Evolutionary conservation across 1,140 invertebrate species (phyloP).

Genomic region (Drosophila oshimai): DNA sequence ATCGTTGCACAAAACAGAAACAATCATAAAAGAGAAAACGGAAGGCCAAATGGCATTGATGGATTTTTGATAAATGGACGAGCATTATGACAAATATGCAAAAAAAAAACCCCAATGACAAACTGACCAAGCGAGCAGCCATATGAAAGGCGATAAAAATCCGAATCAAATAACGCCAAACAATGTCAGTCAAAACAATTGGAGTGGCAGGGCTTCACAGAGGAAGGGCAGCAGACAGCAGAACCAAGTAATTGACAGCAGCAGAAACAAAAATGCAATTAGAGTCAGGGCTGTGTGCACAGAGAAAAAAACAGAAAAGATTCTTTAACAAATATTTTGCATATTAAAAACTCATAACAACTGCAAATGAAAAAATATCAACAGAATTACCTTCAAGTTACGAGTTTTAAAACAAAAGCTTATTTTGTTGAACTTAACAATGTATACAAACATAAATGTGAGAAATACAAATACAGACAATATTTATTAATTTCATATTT

Average conservation of each 20-base stretch:
- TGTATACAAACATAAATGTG: neutral
- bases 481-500: neutral
- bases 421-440: neutral
- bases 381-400: neutral
- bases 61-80: conserved; percentile 62
- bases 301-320: neutral
- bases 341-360: neutral
- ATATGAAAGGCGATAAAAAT: conserved; percentile 56
- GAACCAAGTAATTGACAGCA: conserved; percentile 53
- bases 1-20: conserved; percentile 1
- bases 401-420: neutral
- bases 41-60: conserved; percentile 54
- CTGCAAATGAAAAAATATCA: neutral
- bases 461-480: neutral
- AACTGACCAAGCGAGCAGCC: conserved; percentile 37
- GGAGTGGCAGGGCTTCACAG: neutral
- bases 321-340: neutral
- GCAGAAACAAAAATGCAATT: conserved; percentile 62
- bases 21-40: neutral
- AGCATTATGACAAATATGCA: conserved; percentile 60
- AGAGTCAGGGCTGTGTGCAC: conserved; percentile 23
- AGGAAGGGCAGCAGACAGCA: neutral
- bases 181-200: conserved; percentile 56
- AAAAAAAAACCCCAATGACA: conserved; percentile 39
- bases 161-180: conserved; percentile 63